A percentile compares a stretch with the other conserved stretches of the same genome.
Evolutionary conservation across 2,888 invertebrate genomes (phyloP).

Genomic region (Diadegma fenestrale): DNA sequence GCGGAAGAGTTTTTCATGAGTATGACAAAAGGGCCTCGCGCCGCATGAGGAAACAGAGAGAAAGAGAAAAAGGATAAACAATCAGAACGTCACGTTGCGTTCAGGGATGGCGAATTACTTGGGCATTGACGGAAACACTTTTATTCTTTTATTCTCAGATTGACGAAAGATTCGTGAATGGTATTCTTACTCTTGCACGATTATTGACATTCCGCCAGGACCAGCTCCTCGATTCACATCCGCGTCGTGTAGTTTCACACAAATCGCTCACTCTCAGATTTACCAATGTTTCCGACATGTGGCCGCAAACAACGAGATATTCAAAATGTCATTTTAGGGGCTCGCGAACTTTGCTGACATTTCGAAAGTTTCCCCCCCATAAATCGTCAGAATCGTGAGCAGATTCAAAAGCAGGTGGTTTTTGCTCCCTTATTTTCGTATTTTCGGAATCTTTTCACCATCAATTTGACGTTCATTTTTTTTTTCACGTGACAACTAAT

Average conservation of each 20-base stretch:
- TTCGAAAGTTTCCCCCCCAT: not conserved
- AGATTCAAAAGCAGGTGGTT: not conserved
- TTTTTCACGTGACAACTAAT: not conserved
- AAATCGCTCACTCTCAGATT: conserved; percentile 24
- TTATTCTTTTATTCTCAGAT: conserved; percentile 8
- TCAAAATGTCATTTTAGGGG: conserved; percentile 2
- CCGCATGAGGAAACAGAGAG: not conserved
- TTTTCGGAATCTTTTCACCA: not conserved
- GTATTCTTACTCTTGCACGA: not conserved
- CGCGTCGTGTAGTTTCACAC: conserved; percentile 9
- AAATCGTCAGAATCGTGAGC: not conserved
- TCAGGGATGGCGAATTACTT: conserved; percentile 19
- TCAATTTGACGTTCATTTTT: not conserved
- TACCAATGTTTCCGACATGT: conserved; percentile 17
- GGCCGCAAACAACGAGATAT: not conserved
- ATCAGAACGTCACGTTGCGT: conserved; percentile 8
- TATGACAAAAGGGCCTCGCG: conserved; percentile 31
- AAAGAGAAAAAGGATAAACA: not conserved
- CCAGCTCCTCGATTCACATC: not conserved
- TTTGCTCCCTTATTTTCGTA: not conserved
- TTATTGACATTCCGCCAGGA: conserved; percentile 23
- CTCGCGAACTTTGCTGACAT: conserved; percentile 9
- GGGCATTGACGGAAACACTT: conserved; percentile 12
- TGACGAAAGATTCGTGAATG: not conserved
- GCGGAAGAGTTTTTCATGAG: not conserved